These are phyloP conservation scores for Drosophila vallismaia DNA, from an alignment of 2,888 invertebrate genomes.

Conservation along the genomic window DNA sequence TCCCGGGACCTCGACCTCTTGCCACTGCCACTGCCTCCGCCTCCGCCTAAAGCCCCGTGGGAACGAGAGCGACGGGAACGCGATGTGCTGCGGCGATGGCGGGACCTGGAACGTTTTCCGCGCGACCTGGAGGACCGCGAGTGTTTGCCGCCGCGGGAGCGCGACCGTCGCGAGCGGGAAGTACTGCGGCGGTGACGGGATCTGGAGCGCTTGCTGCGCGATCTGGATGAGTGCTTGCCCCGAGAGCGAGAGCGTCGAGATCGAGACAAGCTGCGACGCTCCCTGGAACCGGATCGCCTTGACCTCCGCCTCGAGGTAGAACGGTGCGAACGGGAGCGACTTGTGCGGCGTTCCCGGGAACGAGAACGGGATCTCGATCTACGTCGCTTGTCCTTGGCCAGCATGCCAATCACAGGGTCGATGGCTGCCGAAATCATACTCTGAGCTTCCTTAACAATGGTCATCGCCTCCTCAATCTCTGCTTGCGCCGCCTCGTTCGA, in stretches of 20 bases:
- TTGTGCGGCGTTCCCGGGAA: constrained; percentile 87
- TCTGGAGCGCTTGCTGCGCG: constrained; percentile 84
- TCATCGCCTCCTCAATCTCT: constrained; percentile 99
- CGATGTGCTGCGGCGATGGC: constrained; percentile 82
- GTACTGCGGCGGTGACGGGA: constrained; percentile 84
- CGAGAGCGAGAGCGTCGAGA: constrained; percentile 87
- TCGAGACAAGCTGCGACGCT: constrained; percentile 85
- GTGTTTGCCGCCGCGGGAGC: constrained; percentile 82
- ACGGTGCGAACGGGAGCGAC: constrained; percentile 86
- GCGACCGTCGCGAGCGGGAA: constrained; percentile 82
- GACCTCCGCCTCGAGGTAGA: constrained; percentile 88
- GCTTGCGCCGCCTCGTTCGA: constrained; percentile 97
- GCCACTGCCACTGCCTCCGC: constrained; percentile 57
- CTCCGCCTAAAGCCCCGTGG: constrained; percentile 14
- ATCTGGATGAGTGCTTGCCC: constrained; percentile 80
- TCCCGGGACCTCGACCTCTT: constrained; percentile 86
- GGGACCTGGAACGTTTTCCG: constrained; percentile 85
- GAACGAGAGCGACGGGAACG: constrained; percentile 67
- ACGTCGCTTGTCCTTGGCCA: constrained; percentile 92
- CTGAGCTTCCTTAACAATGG: constrained; percentile 97
- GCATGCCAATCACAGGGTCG: constrained; percentile 94
- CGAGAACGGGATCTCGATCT: constrained; percentile 84
- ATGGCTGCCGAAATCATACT: constrained; percentile 97
- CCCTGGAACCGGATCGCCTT: constrained; percentile 84
- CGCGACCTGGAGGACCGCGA: constrained; percentile 84